Evolutionary conservation across 2,888 invertebrate genomes (phyloP).

Genomic region (Tanytarsus gracilentus): DNA sequence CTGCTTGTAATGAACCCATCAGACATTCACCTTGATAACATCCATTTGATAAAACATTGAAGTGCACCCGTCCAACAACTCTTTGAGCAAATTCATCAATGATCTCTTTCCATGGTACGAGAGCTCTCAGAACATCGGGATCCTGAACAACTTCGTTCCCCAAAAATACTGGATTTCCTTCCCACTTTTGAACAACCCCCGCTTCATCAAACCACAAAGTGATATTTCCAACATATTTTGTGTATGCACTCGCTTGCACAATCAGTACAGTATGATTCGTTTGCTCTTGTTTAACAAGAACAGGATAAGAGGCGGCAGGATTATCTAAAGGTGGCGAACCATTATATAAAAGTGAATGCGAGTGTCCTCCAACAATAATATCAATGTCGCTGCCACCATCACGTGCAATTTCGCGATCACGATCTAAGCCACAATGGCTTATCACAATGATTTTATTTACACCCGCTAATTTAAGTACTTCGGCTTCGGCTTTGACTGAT

Average conservation of each 20-base stretch:
- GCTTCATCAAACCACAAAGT: slow-evolving; percentile 58
- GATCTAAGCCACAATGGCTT: slow-evolving; percentile 71
- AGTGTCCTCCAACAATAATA: slow-evolving; percentile 75
- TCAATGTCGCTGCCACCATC: slow-evolving; percentile 59
- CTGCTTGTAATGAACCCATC: slow-evolving; percentile 62
- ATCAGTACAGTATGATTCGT: slow-evolving; percentile 47
- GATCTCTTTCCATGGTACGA: slow-evolving; percentile 51
- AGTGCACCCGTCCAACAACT: slow-evolving; percentile 51
- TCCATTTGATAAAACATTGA: slow-evolving; percentile 45
- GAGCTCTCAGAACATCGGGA: slow-evolving; percentile 48
- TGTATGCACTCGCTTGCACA: slow-evolving; percentile 63
- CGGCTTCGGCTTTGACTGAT: slow-evolving; percentile 58
- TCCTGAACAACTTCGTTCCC: slow-evolving; percentile 56
- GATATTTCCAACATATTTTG: slow-evolving; percentile 70
- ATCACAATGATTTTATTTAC: slow-evolving; percentile 71
- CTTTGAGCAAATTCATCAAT: slow-evolving; percentile 50
- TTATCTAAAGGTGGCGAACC: slow-evolving; percentile 48
- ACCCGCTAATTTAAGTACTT: slow-evolving; percentile 49
- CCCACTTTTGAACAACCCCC: slow-evolving; percentile 56
- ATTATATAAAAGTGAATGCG: slow-evolving; percentile 68
- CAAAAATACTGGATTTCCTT: slow-evolving; percentile 63
- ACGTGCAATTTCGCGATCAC: slow-evolving; percentile 57
- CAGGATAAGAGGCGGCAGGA: slow-evolving; percentile 59
- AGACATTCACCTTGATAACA: slow-evolving; percentile 61
- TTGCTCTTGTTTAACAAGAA: slow-evolving; percentile 54